Percentiles rank a stretch among this genome's conserved stretches.
phyloP scores from a whole-genome alignment of 2,113 vertebrate genomes.

The Sorex araneus region DNA sequence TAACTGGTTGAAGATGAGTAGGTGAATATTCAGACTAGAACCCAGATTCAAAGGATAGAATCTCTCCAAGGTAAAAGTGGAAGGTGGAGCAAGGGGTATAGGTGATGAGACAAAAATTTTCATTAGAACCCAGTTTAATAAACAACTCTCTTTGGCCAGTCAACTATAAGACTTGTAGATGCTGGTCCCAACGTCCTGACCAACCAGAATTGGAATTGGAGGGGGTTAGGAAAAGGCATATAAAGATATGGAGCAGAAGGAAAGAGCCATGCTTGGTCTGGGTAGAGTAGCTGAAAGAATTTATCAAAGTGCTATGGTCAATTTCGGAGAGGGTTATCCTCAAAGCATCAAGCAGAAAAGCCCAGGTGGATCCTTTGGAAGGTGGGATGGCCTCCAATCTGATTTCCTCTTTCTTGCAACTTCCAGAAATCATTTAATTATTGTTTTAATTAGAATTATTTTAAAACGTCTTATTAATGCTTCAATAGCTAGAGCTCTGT shows the following conservation, averaged over 20 bases:
- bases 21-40: not conserved
- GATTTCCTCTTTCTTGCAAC: not conserved
- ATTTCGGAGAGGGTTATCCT: constrained; percentile 27
- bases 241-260: not conserved
- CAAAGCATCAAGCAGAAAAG: constrained; percentile 14
- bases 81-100: constrained; percentile 51
- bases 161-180: not conserved
- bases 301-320: constrained; percentile 48
- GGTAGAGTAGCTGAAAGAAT: not conserved
- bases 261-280: not conserved
- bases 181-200: not conserved
- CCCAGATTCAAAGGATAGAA: not conserved
- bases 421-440: constrained; percentile 45
- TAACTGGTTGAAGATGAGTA: not conserved
- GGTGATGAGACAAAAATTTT: not conserved
- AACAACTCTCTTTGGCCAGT: not conserved
- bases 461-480: constrained; percentile 48
- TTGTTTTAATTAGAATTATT: constrained; percentile 57
- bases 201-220: not conserved
- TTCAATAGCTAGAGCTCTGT: constrained; percentile 45
- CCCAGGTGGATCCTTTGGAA: constrained; percentile 10
- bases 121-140: not conserved
- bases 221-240: not conserved
- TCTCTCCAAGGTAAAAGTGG: constrained; percentile 38
- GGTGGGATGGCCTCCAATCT: not conserved